A percentile compares a stretch with the other conserved stretches of the same genome.
Evolutionary conservation across 2,113 vertebrate species (phyloP).

Genomic region (Mustela lutreola): DNA sequence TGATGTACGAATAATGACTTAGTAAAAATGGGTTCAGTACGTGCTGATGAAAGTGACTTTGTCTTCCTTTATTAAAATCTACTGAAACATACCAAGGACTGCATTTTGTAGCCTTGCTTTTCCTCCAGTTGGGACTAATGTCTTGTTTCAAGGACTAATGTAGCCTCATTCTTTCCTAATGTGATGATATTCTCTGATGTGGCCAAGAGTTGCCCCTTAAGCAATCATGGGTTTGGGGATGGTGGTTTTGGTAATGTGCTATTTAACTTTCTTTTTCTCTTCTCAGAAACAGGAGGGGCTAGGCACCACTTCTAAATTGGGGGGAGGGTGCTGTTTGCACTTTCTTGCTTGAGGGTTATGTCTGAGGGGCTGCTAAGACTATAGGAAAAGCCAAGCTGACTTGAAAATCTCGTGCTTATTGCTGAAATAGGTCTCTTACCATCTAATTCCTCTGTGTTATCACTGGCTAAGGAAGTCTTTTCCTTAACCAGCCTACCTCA

Average conservation of each 20-base stretch:
- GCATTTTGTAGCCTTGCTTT: not conserved
- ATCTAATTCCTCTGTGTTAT: not conserved
- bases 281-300: not conserved
- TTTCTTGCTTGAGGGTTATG: not conserved
- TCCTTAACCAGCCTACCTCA: not conserved
- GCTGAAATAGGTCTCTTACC: not conserved
- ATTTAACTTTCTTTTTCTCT: constrained; percentile 34
- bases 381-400: not conserved
- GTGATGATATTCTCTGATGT: constrained; percentile 14
- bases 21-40: not conserved
- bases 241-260: not conserved
- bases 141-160: constrained; percentile 24
- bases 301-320: not conserved
- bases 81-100: not conserved
- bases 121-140: not conserved
- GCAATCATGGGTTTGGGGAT: not conserved
- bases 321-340: not conserved
- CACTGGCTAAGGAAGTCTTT: not conserved
- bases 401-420: not conserved
- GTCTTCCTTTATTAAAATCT: not conserved
- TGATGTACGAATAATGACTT: not conserved
- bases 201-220: constrained; percentile 8
- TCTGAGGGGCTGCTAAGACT: not conserved
- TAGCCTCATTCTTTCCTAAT: constrained; percentile 41
- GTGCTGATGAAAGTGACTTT: not conserved